Conservation (phyloP, 2,888 invertebrate genomes). For the Zaprionus bogoriensis region DNA sequence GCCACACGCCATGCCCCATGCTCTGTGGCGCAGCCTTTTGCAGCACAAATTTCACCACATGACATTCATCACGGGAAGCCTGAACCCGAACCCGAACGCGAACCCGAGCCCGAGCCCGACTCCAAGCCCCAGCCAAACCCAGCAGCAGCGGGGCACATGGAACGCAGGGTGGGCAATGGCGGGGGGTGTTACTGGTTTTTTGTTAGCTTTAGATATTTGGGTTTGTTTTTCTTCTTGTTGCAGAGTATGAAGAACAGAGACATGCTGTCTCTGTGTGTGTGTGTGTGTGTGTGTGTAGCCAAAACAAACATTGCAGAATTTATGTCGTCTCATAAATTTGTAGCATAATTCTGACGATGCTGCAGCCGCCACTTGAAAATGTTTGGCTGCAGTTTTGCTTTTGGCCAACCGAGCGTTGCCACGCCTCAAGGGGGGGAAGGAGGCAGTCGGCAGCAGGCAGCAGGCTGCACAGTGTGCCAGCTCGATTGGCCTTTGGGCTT, state of each 20-base stretch:
- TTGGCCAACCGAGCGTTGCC: slow-evolving; percentile 34
- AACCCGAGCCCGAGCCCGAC: background rate
- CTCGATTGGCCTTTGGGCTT: slow-evolving; percentile 65
- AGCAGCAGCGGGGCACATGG: background rate
- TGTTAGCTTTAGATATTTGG: slow-evolving; percentile 70
- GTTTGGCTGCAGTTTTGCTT: slow-evolving; percentile 75
- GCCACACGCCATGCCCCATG: slow-evolving; percentile 19
- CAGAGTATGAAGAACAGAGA: background rate
- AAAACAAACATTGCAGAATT: slow-evolving; percentile 78
- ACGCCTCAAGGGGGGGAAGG: too few relatives aligned
- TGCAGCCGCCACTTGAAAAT: slow-evolving; percentile 74
- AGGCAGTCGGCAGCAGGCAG: too few relatives aligned
- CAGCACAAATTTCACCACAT: slow-evolving; percentile 73
- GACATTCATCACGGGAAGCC: slow-evolving; percentile 70
- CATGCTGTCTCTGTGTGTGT: slow-evolving; percentile 9
- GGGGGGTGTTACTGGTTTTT: slow-evolving; percentile 41
- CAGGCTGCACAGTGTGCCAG: slow-evolving; percentile 47
- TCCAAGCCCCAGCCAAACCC: background rate
- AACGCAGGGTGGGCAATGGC: background rate
- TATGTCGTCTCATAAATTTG: slow-evolving; percentile 78
- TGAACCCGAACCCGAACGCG: slow-evolving; percentile 25
- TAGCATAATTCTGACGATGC: slow-evolving; percentile 76
- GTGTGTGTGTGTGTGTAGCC: slow-evolving; percentile 49
- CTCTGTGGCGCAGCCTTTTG: slow-evolving; percentile 43
- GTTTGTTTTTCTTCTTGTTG: slow-evolving; percentile 61